Percentiles rank a stretch among this genome's conserved stretches.
Evolutionary conservation across 2,797 vertebrate species (phyloP).

Genomic region (Apogon talboti): DNA sequence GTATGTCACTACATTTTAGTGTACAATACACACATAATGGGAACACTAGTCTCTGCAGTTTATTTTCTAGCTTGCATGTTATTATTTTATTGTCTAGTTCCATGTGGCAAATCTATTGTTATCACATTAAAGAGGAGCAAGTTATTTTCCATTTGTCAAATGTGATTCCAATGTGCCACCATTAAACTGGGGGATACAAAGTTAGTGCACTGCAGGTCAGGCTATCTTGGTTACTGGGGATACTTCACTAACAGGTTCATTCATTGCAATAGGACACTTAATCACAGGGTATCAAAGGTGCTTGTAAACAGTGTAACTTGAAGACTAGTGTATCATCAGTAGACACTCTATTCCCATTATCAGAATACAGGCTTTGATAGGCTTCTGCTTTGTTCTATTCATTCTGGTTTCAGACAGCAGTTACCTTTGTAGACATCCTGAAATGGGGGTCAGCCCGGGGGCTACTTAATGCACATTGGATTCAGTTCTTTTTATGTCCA

Average conservation of each 20-base stretch:
- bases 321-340: constrained; percentile 56
- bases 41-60: too few species aligned
- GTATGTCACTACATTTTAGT: too few species aligned
- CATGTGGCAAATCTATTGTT: too few species aligned
- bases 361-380: constrained; percentile 68
- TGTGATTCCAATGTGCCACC: not conserved
- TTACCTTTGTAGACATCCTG: constrained; percentile 26
- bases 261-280: constrained; percentile 64
- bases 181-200: not conserved
- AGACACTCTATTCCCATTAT: constrained; percentile 61
- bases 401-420: constrained; percentile 57
- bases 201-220: not conserved
- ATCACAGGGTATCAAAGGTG: constrained; percentile 60
- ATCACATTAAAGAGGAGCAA: not conserved
- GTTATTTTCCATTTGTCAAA: not conserved
- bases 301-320: constrained; percentile 67
- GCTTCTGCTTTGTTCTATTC: constrained; percentile 63
- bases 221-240: constrained; percentile 15
- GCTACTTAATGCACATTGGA: not conserved
- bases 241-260: constrained; percentile 49
- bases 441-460: constrained; percentile 2
- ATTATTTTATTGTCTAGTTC: too few species aligned
- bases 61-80: too few species aligned
- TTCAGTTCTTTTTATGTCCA: not conserved
- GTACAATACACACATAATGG: too few species aligned